phyloP scores from a whole-genome alignment of 92 coral and sea anemone species.

The Porites rus region DNA sequence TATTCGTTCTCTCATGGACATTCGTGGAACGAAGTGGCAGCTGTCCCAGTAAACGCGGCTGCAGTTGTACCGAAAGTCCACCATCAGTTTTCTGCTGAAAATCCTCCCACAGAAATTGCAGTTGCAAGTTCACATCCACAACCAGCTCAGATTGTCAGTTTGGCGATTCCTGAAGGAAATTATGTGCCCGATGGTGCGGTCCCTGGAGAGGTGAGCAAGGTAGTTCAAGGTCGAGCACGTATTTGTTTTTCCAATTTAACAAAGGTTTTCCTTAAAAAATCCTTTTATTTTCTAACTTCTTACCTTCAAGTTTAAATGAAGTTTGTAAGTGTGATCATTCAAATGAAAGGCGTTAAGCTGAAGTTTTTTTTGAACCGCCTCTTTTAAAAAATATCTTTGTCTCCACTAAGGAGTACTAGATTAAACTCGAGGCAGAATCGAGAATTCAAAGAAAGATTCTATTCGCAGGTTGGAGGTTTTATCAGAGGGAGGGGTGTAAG shows the following conservation, averaged over 20 bases:
- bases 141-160: slow-evolving; percentile 69
- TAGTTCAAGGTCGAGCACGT: background rate
- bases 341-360: too few relatives aligned
- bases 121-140: slow-evolving; percentile 58
- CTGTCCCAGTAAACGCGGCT: slow-evolving; percentile 59
- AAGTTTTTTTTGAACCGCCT: too few relatives aligned
- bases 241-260: background rate
- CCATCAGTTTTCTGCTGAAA: slow-evolving; percentile 63
- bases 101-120: slow-evolving; percentile 58
- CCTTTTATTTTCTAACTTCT: too few relatives aligned
- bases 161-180: slow-evolving; percentile 81
- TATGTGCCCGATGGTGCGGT: slow-evolving; percentile 64
- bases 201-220: slow-evolving; percentile 36
- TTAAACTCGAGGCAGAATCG: too few relatives aligned
- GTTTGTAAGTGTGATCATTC: too few relatives aligned
- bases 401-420: too few relatives aligned
- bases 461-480: too few relatives aligned
- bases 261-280: too few relatives aligned
- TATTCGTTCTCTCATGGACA: slow-evolving; percentile 60
- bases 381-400: too few relatives aligned
- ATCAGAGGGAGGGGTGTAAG: too few relatives aligned
- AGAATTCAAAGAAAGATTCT: too few relatives aligned
- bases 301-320: too few relatives aligned
- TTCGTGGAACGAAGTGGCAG: slow-evolving; percentile 74
- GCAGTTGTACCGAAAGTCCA: slow-evolving; percentile 60